phyloP scores from a whole-genome alignment of 53 echinoderm and acorn worm species.

The Antedon mediterranea region DNA sequence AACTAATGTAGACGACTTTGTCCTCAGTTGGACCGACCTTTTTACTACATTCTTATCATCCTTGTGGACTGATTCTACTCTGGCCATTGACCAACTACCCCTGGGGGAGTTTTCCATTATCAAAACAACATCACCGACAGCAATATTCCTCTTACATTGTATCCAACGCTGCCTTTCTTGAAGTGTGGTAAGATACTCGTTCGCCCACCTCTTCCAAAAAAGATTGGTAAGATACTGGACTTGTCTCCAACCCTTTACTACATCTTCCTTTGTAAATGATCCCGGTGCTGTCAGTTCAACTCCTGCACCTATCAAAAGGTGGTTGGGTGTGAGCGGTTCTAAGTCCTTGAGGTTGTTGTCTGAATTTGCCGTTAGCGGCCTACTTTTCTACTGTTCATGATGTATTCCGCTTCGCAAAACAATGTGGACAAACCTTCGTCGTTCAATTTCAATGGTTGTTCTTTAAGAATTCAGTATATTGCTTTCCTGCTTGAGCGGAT shows the following conservation, averaged over 20 bases:
- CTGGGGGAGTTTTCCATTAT: slow-evolving; percentile 11
- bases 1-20: not conserved
- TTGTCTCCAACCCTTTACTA: too few relatives aligned
- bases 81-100: slow-evolving; percentile 5
- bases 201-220: slow-evolving; percentile 30
- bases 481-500: not conserved
- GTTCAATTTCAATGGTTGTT: slow-evolving; percentile 2
- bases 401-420: slow-evolving; percentile 8
- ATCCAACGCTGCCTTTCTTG: slow-evolving; percentile 27
- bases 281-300: too few relatives aligned
- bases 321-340: slow-evolving; percentile 4
- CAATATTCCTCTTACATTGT: slow-evolving; percentile 8
- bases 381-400: not conserved
- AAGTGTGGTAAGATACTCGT: slow-evolving; percentile 24
- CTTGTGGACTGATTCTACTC: slow-evolving; percentile 2
- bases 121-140: slow-evolving; percentile 27
- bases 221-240: slow-evolving; percentile 33
- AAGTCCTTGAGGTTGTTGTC: not conserved
- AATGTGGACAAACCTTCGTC: slow-evolving; percentile 8
- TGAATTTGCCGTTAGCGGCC: not conserved
- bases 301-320: too few relatives aligned
- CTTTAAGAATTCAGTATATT: slow-evolving; percentile 8
- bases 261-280: too few relatives aligned
- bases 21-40: not conserved
- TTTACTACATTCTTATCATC: slow-evolving; percentile 4